Base-by-base conservation (phyloP, 30 jellyfish, hydroid and myxozoan species). In the Clytia hemisphaerica region DNA sequence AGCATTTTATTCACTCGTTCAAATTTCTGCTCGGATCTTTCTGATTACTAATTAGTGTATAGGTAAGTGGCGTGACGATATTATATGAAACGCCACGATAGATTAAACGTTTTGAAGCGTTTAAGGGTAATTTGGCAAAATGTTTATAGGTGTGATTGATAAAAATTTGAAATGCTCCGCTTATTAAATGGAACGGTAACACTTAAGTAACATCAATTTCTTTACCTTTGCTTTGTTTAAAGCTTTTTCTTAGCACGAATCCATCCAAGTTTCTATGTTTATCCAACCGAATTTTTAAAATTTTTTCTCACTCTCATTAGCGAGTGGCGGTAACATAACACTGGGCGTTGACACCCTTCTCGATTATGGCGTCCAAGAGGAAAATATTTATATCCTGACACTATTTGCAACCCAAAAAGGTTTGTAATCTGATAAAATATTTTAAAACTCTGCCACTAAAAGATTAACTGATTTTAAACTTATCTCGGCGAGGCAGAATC, bases 281-380 rank as follows among this genome's bases (percentile, higher is more conserved):
- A n/a, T n/a, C n/a, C n/a, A n/a, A n/a, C n/a, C n/a, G n/a, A n/a
- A n/a, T n/a, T n/a, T n/a, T n/a, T n/a, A n/a, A n/a, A n/a, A n/a
- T n/a, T n/a, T n/a, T n/a, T n/a, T 72, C 50, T 6, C 67, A 31
- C 37, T 37, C 48, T 66, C 57, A 54, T 21, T 55, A 89, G 98
- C 51, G 34, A 80, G 95, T 58, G 98, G 94, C 6, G 90, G 74
- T 6, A 70, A 90, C 5, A 93, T 89, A 0, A 48, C 86, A 21
- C 67, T 83, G 19, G 98, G 93, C 14, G 67, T 89, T 9, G 92
- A 80, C 27, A 78, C 83, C 38, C 95, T 89, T 26, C 31, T 74
- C 15, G 98, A 89, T 36, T 76, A 92, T 58, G 98, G 98, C 9
- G 98, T 89, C 19, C 75, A 46, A 46, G 95, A 75, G 49, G 88